Base-by-base conservation (phyloP, 2,113 vertebrate genomes). In the Vulpes vulpes region DNA sequence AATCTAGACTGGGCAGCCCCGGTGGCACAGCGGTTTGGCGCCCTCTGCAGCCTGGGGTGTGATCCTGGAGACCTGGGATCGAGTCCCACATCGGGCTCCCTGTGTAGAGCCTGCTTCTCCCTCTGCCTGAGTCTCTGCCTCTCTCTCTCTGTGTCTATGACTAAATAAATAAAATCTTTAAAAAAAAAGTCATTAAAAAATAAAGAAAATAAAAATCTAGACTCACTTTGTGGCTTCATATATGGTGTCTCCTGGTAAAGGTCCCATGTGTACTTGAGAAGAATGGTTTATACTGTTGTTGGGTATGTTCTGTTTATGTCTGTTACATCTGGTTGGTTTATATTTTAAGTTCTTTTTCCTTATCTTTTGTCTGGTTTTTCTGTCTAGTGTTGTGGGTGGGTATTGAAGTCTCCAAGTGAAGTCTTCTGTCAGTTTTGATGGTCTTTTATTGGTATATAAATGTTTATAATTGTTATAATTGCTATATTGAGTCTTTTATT, bases 391-490 rank as follows among this genome's bases (percentile, higher is more conserved):
- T 55, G 8, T 78, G 59, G 38, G 43, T 22, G 59, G n/a, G 8
- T 49, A 55, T 74, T 74, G 23, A 84, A 27, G 55, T 84, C 67
- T 76, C 49, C 38, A 60, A 14, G 65, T n/a, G 30, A 67, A 69
- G 16, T 69, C 65, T 69, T 92, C 30, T 84, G 32, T 93, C 19
- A 64, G 81, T 19, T 93, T 93, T 93, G 81, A 85, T 76, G 32
- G 11, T 49, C 32, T 85, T 49, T 93, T 69, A 84, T 53, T 93
- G 43, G 16, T 76, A 3, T 78, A 17, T 74, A 64, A 85, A 76
- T 85, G 69, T 85, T 85, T 85, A 20, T 69, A 79, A 67, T 49
- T 80, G 27, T n/a, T 78, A 55, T 8, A 22, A 65, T 65, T 86
- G 83, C n/a, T 86, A 17, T 78, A 43, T 38, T 3, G 25, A 93